phyloP scores from a whole-genome alignment of 2,113 vertebrate species.

The Dipodomys stephensi region DNA sequence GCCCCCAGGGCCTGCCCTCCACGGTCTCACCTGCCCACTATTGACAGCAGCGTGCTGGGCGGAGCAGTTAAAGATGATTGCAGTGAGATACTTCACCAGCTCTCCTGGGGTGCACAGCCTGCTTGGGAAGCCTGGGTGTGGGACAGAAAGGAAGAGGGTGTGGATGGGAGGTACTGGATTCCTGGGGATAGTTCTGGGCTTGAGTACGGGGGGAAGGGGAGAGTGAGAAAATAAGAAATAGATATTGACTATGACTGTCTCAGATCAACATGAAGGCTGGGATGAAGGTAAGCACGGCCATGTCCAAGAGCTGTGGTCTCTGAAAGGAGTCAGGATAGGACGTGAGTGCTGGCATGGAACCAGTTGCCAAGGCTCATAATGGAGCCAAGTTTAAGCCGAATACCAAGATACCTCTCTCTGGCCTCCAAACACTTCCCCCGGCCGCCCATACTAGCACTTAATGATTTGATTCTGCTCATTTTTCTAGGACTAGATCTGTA shows the following conservation, averaged over 20 bases:
- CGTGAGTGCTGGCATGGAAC: neutral
- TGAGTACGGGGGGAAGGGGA: neutral
- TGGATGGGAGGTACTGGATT: neutral
- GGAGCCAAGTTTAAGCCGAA: neutral
- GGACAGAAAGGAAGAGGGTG: neutral
- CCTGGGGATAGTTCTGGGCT: neutral
- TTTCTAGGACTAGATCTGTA: neutral
- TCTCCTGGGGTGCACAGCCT: constrained; percentile 83
- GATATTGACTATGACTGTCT: neutral
- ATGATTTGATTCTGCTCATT: neutral
- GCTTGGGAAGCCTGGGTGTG: constrained; percentile 86
- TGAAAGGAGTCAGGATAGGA: neutral
- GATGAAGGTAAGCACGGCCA: neutral
- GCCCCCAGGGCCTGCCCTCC: neutral
- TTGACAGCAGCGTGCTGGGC: constrained; percentile 90
- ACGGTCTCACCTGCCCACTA: constrained; percentile 89
- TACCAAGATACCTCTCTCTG: neutral
- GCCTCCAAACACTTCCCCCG: neutral
- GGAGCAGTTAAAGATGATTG: constrained; percentile 89
- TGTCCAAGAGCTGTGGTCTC: neutral
- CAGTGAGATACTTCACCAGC: constrained; percentile 89
- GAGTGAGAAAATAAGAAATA: neutral
- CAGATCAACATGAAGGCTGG: neutral
- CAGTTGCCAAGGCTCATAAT: neutral
- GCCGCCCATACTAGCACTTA: neutral